Evolutionary conservation across 2,888 invertebrate species (phyloP).

Genomic region (Dolichopus griseipennis): DNA sequence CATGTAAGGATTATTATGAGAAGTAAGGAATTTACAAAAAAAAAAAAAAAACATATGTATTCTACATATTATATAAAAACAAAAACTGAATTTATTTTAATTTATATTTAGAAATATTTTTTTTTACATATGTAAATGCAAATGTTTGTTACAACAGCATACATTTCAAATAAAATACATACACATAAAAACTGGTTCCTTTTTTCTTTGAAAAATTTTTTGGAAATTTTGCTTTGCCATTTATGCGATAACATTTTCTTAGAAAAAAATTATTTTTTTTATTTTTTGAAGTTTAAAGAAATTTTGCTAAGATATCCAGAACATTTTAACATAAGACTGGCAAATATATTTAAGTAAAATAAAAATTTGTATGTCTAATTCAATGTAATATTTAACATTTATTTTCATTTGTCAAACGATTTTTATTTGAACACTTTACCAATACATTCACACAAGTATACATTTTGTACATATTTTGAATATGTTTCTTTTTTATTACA

Average conservation of each 20-base stretch:
- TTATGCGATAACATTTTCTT: background rate
- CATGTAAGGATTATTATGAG: conserved; percentile 3
- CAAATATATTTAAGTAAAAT: background rate
- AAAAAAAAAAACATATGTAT: background rate
- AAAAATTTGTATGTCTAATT: background rate
- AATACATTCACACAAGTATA: too few species aligned
- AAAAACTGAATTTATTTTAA: background rate
- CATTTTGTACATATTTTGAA: too few species aligned
- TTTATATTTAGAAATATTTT: background rate
- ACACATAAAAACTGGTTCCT: background rate
- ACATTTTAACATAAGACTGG: background rate
- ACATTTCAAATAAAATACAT: background rate
- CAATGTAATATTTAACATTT: too few species aligned
- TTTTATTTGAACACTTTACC: too few species aligned
- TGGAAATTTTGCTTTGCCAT: background rate
- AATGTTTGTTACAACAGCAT: background rate
- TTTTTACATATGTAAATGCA: background rate
- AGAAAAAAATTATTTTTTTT: too few species aligned
- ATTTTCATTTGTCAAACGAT: too few species aligned
- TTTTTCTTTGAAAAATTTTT: background rate
- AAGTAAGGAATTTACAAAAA: background rate
- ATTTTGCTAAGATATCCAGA: background rate
- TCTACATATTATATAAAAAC: background rate
- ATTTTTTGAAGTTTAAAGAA: background rate
- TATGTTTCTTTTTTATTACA: too few species aligned